phyloP scores from a whole-genome alignment of 2,113 vertebrate species.

The Haemorhous mexicanus region DNA sequence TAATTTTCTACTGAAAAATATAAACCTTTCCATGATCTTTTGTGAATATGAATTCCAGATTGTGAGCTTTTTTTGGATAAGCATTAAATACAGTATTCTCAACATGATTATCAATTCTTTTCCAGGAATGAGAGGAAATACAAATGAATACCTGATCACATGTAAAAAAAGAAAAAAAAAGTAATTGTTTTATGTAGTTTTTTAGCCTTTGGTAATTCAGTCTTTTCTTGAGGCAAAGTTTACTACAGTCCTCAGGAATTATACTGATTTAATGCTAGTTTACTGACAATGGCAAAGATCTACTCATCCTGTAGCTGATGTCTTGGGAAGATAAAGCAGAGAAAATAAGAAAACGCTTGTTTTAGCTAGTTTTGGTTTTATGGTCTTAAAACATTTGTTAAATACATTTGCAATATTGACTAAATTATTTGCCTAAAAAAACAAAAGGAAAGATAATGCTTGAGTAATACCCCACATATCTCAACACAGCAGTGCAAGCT shows the following conservation, averaged over 20 bases:
- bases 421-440: neutral
- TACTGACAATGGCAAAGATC: neutral
- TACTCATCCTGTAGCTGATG: neutral
- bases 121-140: neutral
- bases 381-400: neutral
- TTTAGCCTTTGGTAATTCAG: neutral
- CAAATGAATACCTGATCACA: neutral
- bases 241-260: neutral
- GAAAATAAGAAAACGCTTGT: neutral
- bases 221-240: neutral
- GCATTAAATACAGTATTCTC: neutral
- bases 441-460: neutral
- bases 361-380: neutral
- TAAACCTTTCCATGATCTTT: neutral
- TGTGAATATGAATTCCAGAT: neutral
- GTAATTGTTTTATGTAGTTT: neutral
- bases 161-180: neutral
- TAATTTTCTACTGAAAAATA: neutral
- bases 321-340: neutral
- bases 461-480: fast-evolving
- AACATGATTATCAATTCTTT: neutral
- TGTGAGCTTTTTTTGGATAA: fast-evolving
- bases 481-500: neutral
- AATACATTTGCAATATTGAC: neutral
- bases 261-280: neutral